Evolutionary conservation across 1,140 invertebrate genomes (phyloP).

Genomic region (Drosophila arizonae): DNA sequence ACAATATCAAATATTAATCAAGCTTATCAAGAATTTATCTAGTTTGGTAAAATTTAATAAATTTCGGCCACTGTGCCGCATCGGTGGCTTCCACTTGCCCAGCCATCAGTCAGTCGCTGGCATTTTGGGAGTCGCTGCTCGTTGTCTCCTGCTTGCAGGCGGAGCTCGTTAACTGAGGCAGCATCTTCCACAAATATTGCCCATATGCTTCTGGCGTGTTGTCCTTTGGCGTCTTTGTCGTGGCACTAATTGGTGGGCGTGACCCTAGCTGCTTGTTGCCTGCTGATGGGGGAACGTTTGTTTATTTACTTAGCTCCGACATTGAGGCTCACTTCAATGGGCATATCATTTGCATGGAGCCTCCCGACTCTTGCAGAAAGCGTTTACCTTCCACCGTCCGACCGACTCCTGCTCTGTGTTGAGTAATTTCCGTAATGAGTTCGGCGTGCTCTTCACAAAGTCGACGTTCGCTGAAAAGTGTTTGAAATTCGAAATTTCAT

Average conservation of each 20-base stretch:
- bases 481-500: constrained; percentile 52
- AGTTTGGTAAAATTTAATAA: neutral
- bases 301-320: constrained; percentile 45
- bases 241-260: constrained; percentile 33
- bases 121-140: neutral
- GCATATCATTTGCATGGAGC: constrained; percentile 59
- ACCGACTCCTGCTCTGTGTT: constrained; percentile 45
- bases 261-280: constrained; percentile 25
- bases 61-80: constrained; percentile 8
- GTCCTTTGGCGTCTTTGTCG: neutral
- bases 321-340: constrained; percentile 59
- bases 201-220: constrained; percentile 12
- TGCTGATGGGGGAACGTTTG: constrained; percentile 24
- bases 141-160: no score
- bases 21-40: neutral
- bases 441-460: constrained; percentile 39
- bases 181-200: constrained; percentile 20
- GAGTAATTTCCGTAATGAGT: constrained; percentile 80
- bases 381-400: no score
- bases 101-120: constrained; percentile 19
- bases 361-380: neutral
- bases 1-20: no score
- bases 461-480: constrained; percentile 66
- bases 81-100: constrained; percentile 7
- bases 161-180: neutral